Conservation (phyloP, 2,113 vertebrate genomes). For the Nesoenas mayeri region DNA sequence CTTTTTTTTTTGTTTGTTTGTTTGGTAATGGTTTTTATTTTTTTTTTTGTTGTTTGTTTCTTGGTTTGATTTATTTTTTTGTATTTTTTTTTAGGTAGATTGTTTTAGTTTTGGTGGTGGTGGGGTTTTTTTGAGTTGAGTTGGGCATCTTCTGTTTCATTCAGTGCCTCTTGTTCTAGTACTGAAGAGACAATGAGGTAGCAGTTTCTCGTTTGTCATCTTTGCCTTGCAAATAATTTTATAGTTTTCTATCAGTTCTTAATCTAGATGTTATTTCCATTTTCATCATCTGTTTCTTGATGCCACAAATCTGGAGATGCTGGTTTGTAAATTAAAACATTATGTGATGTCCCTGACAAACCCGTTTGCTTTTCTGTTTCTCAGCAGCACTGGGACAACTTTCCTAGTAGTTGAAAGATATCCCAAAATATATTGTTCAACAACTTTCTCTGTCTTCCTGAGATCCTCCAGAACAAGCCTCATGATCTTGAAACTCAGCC, state of each 20-base stretch:
- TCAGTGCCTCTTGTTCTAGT: neutral
- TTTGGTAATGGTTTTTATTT: too few species aligned
- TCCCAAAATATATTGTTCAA: neutral
- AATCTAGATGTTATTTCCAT: neutral
- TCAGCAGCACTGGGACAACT: neutral
- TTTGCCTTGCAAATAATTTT: neutral
- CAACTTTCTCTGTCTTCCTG: neutral
- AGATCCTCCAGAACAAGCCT: neutral
- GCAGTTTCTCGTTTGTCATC: neutral
- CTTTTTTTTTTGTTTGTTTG: too few species aligned
- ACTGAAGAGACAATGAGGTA: neutral
- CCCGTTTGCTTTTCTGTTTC: neutral
- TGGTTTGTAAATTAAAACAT: neutral
- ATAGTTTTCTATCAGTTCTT: neutral
- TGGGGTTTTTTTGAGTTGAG: neutral
- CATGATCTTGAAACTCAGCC: neutral
- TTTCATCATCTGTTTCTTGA: neutral
- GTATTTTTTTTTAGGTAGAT: too few species aligned
- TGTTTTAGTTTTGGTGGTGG: too few species aligned
- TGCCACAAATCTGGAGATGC: neutral
- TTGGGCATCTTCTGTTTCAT: neutral
- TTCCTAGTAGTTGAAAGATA: neutral
- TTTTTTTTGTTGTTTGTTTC: too few species aligned
- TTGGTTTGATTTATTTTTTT: too few species aligned
- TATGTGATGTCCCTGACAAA: neutral